These are phyloP conservation scores for Acronicta alni DNA, from an alignment of 2,888 invertebrate genomes.

Conservation along the genomic window DNA sequence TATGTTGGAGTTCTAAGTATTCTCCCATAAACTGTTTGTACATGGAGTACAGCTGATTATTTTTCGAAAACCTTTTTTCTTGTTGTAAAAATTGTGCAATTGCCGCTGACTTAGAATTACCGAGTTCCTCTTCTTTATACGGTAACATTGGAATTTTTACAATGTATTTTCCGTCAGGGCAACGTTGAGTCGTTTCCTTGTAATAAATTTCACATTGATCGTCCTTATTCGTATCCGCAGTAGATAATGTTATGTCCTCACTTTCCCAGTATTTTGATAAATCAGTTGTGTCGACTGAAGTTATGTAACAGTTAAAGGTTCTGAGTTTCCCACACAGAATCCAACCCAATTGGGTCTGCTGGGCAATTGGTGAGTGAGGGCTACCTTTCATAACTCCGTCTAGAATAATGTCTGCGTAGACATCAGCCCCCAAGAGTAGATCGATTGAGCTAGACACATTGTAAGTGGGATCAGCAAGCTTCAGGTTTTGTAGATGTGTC, in stretches of 20 bases:
- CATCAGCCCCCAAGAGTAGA: conserved; percentile 12
- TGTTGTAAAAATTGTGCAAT: conserved; percentile 19
- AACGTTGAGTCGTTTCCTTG: conserved; percentile 3
- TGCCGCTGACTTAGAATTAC: conserved; percentile 13
- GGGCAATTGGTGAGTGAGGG: conserved; percentile 16
- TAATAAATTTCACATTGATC: conserved; percentile 19
- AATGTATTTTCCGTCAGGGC: conserved; percentile 19
- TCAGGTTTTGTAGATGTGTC: conserved; percentile 17
- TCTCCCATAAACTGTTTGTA: conserved; percentile 11
- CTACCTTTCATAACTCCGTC: conserved; percentile 13
- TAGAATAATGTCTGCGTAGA: conserved; percentile 10
- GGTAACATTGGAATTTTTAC: conserved; percentile 10
- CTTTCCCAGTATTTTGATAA: conserved; percentile 23
- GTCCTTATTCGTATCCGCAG: conserved; percentile 1
- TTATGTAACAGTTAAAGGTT: conserved; percentile 19
- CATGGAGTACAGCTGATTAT: neutral
- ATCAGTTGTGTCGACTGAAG: conserved; percentile 2
- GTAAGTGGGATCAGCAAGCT: conserved; percentile 15
- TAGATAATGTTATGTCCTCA: conserved; percentile 11
- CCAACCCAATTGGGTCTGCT: conserved; percentile 28
- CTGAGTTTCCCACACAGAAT: conserved; percentile 30
- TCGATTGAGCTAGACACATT: conserved; percentile 14
- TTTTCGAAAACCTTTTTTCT: conserved; percentile 8
- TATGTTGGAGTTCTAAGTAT: conserved; percentile 12
- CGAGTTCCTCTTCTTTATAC: neutral